These are phyloP conservation scores for Rhamnusium bicolor DNA, from an alignment of 2,888 invertebrate species.

Conservation along the genomic window DNA sequence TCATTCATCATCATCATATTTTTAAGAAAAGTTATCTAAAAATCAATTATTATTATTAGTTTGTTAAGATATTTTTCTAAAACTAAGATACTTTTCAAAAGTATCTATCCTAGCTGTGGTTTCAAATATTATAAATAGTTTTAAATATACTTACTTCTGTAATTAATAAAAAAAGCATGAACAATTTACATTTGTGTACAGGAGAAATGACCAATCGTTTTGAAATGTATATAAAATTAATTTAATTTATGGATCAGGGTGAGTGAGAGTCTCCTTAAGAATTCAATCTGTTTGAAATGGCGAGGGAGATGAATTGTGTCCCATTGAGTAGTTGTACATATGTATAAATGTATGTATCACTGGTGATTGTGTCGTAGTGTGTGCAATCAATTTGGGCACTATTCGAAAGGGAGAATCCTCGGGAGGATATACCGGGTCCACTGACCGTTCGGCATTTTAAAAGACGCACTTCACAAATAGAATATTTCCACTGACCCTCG, in stretches of 20 bases:
- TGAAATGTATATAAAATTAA: slow-evolving; percentile 26
- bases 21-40: no score
- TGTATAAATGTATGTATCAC: slow-evolving; percentile 66
- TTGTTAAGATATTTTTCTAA: no score
- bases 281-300: slow-evolving; percentile 44
- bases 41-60: no score
- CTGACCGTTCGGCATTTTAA: slow-evolving; percentile 69
- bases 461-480: slow-evolving; percentile 69
- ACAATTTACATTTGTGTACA: background rate
- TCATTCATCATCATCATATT: no score
- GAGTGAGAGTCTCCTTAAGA: slow-evolving; percentile 47
- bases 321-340: slow-evolving; percentile 35
- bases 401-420: slow-evolving; percentile 62
- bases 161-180: no score
- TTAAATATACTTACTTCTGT: no score
- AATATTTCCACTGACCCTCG: slow-evolving; percentile 66
- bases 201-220: background rate
- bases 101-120: no score
- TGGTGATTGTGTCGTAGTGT: slow-evolving; percentile 68
- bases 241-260: slow-evolving; percentile 46
- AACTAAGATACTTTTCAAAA: no score
- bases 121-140: no score
- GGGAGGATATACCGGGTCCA: slow-evolving; percentile 65
- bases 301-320: slow-evolving; percentile 41
- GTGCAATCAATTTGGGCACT: slow-evolving; percentile 71